Base-by-base conservation (phyloP, 1,140 invertebrate genomes). In the Ylistrum balloti region DNA sequence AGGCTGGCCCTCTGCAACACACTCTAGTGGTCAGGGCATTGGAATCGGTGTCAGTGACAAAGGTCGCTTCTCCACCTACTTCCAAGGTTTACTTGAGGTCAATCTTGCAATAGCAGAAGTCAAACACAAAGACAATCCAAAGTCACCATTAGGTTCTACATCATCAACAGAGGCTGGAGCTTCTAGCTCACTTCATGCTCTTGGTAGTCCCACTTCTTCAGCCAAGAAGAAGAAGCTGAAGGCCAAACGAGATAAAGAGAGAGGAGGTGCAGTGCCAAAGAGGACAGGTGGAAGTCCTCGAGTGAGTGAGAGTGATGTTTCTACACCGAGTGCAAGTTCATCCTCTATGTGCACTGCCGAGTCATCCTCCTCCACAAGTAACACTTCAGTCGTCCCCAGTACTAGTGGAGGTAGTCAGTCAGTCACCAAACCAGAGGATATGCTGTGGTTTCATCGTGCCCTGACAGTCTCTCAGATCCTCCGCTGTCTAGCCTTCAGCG, bases 221-320 rank as follows among this genome's bases (percentile, higher is more conserved):
- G 92, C 92, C 38, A 96, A 95, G 88, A 93, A 95, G 89, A 96
- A 96, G 92, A 96, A 96, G 88, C 87, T 96, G 11, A 96, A 96
- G 90, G 93, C 95, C 10, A 96, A 95, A 87, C 90, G 95, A 33
- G 95, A 96, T 35, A 93, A 95, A 74, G 92, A 93, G 86, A 88
- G 92, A 93, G 89, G 90, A 2, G 90, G 90, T 45, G 91, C 91
- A 33, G 92, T 91, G 22, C 89, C 89, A 0, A 91, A 90, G 56
- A 91, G 92, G 41, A 88, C 89, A 33, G 92, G 89, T 41, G 88
- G 88, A 2, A 90, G 88, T 90, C 93, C 91, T 20, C 88, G 93
- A 56, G 90, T 85, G 2, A 95, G 94, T 90, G 94, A 95, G 45
- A 94, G 94, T 92, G 94, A 95, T 15, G 74, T 56, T 74, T 74